Evolutionary conservation across 2,888 invertebrate genomes (phyloP).

Genomic region (Aquatica leii): DNA sequence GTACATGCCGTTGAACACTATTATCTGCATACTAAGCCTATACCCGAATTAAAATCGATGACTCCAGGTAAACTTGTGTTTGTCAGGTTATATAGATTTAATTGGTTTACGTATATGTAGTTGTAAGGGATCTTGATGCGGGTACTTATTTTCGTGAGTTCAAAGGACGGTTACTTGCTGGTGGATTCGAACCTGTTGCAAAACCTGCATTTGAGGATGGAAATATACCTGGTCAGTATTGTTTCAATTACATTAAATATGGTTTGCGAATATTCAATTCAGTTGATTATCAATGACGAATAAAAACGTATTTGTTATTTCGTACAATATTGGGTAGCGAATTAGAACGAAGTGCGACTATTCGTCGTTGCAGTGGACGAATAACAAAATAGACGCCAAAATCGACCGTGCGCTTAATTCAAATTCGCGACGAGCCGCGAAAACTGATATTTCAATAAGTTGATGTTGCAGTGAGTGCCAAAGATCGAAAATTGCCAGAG

Average conservation of each 20-base stretch:
- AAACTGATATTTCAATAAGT: too few relatives aligned
- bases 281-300: constrained; percentile 5
- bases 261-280: constrained; percentile 10
- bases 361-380: too few relatives aligned
- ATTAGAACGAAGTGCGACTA: too few relatives aligned
- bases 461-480: constrained; percentile 65
- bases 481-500: constrained; percentile 75
- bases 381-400: too few relatives aligned
- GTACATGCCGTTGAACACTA: constrained; percentile 94
- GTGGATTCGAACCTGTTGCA: constrained; percentile 90
- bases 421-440: too few relatives aligned
- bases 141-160: constrained; percentile 86
- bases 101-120: constrained; percentile 61
- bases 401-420: too few relatives aligned
- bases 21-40: constrained; percentile 87
- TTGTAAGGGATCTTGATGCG: constrained; percentile 88
- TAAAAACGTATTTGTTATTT: neutral
- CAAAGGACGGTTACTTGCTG: constrained; percentile 84
- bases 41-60: constrained; percentile 77
- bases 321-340: too few relatives aligned
- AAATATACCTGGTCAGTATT: constrained; percentile 64
- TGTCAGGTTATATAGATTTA: neutral
- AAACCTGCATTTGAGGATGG: constrained; percentile 90
- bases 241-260: too few relatives aligned
- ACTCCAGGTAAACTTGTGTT: constrained; percentile 72